Percentiles rank a stretch among this genome's conserved stretches.
phyloP scores from a whole-genome alignment of 2,797 vertebrate species.

The Merluccius polli region DNA sequence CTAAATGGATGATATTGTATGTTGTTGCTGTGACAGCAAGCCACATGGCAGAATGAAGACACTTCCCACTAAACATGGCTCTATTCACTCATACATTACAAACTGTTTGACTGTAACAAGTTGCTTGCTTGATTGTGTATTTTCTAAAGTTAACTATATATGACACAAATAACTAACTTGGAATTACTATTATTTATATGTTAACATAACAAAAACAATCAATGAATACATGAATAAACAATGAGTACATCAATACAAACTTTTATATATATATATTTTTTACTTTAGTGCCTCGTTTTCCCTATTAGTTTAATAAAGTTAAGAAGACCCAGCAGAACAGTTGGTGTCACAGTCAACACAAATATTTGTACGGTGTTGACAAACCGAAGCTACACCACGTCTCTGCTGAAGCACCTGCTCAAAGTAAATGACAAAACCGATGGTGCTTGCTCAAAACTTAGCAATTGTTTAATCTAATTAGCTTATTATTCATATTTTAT shows the following conservation, averaged over 20 bases:
- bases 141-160: background rate
- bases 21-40: conserved; percentile 61
- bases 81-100: background rate
- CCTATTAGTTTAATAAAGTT: background rate
- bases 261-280: background rate
- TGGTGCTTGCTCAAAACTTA: background rate
- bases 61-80: conserved; percentile 5
- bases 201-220: background rate
- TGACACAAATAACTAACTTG: background rate
- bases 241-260: background rate
- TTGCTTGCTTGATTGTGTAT: background rate
- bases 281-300: background rate
- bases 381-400: conserved; percentile 31
- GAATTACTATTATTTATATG: background rate
- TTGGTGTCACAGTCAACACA: background rate
- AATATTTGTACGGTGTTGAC: background rate
- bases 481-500: background rate
- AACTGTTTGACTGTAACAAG: background rate
- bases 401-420: conserved; percentile 22
- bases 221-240: background rate
- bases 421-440: background rate
- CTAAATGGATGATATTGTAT: conserved; percentile 1
- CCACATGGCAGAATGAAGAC: conserved; percentile 33
- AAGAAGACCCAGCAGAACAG: background rate
- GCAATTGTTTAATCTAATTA: background rate